Conservation (phyloP, 1,140 invertebrate genomes). For the Pentalonia nigronervosa region DNA sequence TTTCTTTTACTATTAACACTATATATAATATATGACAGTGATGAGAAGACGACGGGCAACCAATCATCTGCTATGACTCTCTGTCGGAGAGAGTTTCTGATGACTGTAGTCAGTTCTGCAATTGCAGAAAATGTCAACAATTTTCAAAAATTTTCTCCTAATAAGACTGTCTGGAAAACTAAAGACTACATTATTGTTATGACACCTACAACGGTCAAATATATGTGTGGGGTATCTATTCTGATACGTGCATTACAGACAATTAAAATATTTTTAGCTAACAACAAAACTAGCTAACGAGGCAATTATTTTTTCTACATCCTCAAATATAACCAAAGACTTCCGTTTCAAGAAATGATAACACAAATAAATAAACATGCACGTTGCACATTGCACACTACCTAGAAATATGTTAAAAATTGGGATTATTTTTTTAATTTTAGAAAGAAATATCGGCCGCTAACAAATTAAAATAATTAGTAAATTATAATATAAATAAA, state of each 20-base stretch:
- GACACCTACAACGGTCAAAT: background rate
- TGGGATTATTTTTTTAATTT: background rate
- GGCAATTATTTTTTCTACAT: background rate
- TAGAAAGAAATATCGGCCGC: background rate
- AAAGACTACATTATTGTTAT: background rate
- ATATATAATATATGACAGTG: too few relatives aligned
- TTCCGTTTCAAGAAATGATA: background rate
- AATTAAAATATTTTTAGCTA: background rate
- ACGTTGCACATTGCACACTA: background rate
- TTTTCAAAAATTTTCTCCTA: background rate
- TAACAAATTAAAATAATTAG: background rate
- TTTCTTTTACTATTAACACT: too few relatives aligned
- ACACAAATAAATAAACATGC: background rate
- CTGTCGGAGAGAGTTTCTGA: too few relatives aligned
- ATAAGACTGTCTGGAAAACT: background rate
- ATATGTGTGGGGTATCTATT: background rate
- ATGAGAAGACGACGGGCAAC: background rate
- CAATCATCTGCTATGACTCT: background rate
- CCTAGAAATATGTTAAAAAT: too few relatives aligned
- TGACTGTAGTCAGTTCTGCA: background rate
- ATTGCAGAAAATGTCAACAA: background rate
- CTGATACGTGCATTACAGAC: background rate
- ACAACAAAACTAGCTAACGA: background rate
- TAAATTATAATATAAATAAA: background rate
- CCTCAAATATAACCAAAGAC: background rate